phyloP scores from a whole-genome alignment of 2,888 invertebrate genomes.

The Ethmia dodecea region DNA sequence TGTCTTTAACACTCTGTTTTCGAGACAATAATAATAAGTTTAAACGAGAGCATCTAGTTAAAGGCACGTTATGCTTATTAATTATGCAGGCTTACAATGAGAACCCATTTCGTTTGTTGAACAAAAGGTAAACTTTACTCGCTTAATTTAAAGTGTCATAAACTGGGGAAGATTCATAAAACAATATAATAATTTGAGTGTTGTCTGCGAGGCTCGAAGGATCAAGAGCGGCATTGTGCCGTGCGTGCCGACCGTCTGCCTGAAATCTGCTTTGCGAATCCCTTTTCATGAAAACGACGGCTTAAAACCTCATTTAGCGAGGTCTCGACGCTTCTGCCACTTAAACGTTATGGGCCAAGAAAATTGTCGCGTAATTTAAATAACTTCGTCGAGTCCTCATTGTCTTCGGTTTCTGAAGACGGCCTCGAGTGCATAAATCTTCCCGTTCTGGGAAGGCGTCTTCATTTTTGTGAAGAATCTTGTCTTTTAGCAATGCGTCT shows the following conservation, averaged over 20 bases:
- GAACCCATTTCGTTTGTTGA: conserved; percentile 13
- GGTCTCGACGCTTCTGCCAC: conserved; percentile 56
- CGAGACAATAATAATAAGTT: neutral
- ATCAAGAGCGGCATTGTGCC: conserved; percentile 52
- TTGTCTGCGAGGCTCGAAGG: conserved; percentile 34
- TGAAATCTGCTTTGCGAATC: conserved; percentile 67
- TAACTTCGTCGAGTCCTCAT: conserved; percentile 59
- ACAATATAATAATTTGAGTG: conserved; percentile 62
- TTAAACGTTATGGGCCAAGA: conserved; percentile 61
- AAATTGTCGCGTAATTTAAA: conserved; percentile 73
- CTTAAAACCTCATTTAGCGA: conserved; percentile 71
- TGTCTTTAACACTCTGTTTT: neutral
- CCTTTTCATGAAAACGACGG: conserved; percentile 58
- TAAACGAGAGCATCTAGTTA: neutral
- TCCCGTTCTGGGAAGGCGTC: conserved; percentile 32
- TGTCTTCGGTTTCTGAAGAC: conserved; percentile 49
- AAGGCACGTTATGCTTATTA: conserved; percentile 10
- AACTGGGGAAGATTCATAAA: conserved; percentile 54
- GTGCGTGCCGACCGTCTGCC: conserved; percentile 39
- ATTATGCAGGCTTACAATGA: conserved; percentile 7
- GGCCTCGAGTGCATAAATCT: conserved; percentile 56
- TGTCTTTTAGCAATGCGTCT: conserved; percentile 26
- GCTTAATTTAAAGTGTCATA: conserved; percentile 58
- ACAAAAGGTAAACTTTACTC: conserved; percentile 43
- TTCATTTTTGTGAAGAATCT: conserved; percentile 39